These are phyloP conservation scores for Dinocampus coccinellae DNA, from an alignment of 2,888 invertebrate species.

Conservation along the genomic window DNA sequence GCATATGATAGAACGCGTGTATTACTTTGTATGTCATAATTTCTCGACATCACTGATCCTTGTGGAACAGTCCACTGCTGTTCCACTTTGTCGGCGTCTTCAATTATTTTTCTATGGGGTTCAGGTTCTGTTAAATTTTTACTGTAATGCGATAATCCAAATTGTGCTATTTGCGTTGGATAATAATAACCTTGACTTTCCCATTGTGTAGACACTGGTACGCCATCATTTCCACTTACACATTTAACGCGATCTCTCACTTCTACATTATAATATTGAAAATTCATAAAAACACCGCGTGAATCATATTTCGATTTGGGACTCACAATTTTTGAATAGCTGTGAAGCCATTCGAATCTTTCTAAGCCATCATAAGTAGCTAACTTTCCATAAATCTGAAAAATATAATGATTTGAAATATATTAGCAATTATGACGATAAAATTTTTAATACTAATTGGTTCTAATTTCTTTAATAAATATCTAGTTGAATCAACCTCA, in stretches of 20 bases:
- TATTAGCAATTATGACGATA: slow-evolving; percentile 8
- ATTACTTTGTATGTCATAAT: slow-evolving; percentile 74
- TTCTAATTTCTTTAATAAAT: background rate
- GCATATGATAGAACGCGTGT: slow-evolving; percentile 80
- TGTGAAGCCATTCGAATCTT: slow-evolving; percentile 95
- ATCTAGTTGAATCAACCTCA: slow-evolving; percentile 75
- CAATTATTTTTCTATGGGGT: slow-evolving; percentile 80
- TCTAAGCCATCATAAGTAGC: slow-evolving; percentile 80
- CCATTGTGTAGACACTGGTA: slow-evolving; percentile 98
- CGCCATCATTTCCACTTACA: slow-evolving; percentile 93
- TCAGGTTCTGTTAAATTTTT: slow-evolving; percentile 91
- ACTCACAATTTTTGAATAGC: slow-evolving; percentile 90
- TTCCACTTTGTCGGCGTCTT: slow-evolving; percentile 80
- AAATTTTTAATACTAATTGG: background rate
- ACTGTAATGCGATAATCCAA: slow-evolving; percentile 96
- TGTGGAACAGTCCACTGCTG: slow-evolving; percentile 83
- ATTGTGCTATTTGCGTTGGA: slow-evolving; percentile 98
- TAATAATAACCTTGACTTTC: slow-evolving; percentile 95
- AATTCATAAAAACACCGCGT: slow-evolving; percentile 93
- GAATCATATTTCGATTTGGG: slow-evolving; percentile 92
- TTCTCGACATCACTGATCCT: slow-evolving; percentile 76
- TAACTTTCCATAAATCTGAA: slow-evolving; percentile 87
- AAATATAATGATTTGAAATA: slow-evolving; percentile 30
- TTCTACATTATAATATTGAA: slow-evolving; percentile 98
- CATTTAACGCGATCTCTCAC: slow-evolving; percentile 96